These are phyloP conservation scores for Elegia similella DNA, from an alignment of 2,888 invertebrate genomes.

Conservation along the genomic window DNA sequence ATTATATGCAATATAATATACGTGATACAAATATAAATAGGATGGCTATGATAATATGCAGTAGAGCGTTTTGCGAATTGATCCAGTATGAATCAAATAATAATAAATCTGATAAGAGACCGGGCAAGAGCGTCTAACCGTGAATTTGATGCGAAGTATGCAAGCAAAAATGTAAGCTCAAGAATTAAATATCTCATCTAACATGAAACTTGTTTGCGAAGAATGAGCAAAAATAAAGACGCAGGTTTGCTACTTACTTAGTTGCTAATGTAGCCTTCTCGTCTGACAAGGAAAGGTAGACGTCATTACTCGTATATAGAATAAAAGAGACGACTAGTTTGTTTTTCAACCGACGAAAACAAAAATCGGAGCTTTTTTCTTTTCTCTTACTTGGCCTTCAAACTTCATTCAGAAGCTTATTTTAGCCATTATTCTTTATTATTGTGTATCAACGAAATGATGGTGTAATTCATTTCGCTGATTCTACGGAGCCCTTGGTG, in stretches of 20 bases:
- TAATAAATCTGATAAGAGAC: slow-evolving; percentile 10
- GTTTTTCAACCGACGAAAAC: no score
- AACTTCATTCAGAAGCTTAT: no score
- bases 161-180: slow-evolving; percentile 3
- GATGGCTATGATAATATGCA: neutral
- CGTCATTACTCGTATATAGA: no score
- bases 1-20: no score
- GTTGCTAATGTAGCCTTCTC: neutral
- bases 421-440: no score
- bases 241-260: neutral
- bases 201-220: slow-evolving; percentile 5
- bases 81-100: neutral
- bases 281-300: neutral
- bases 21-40: no score
- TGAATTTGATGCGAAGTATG: slow-evolving; percentile 6
- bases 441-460: no score
- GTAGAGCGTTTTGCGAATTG: neutral
- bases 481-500: no score
- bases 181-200: slow-evolving; percentile 3
- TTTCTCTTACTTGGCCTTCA: no score
- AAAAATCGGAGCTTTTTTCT: no score
- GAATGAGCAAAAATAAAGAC: slow-evolving; percentile 1
- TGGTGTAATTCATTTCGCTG: no score
- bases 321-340: no score
- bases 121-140: neutral